These are phyloP conservation scores for Drosophila willistoni DNA, from an alignment of 1,140 invertebrate species.

Conservation along the genomic window DNA sequence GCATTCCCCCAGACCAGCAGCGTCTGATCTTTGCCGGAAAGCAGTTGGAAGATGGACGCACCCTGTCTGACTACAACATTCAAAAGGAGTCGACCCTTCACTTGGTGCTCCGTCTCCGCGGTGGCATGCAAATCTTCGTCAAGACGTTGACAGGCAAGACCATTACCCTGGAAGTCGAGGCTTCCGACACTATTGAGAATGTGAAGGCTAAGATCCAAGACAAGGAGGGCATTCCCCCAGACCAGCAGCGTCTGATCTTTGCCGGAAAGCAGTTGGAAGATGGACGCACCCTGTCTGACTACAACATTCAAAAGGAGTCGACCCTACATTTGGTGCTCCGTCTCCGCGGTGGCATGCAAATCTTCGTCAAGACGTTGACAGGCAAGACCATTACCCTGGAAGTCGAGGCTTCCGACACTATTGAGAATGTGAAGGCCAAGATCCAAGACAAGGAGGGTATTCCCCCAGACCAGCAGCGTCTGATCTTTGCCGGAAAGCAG, in stretches of 20 bases:
- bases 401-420: constrained; percentile 90
- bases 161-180: constrained; percentile 91
- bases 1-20: constrained; percentile 91
- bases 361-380: constrained; percentile 90
- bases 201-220: constrained; percentile 92
- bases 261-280: constrained; percentile 88
- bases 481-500: constrained; percentile 90
- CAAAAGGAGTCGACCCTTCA: constrained; percentile 96
- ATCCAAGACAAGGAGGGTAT: constrained; percentile 90
- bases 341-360: constrained; percentile 92
- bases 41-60: constrained; percentile 92
- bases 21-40: constrained; percentile 91
- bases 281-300: constrained; percentile 90
- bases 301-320: constrained; percentile 95
- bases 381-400: constrained; percentile 91
- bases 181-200: constrained; percentile 92
- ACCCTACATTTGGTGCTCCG: constrained; percentile 94
- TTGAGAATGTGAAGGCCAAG: constrained; percentile 91
- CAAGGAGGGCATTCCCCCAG: constrained; percentile 89
- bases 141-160: constrained; percentile 93
- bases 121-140: constrained; percentile 92
- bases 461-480: constrained; percentile 88
- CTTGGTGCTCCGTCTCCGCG: constrained; percentile 91
- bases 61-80: constrained; percentile 92
- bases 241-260: constrained; percentile 90